Conservation (phyloP, 2,888 invertebrate species). For the Seladonia tumulorum region DNA sequence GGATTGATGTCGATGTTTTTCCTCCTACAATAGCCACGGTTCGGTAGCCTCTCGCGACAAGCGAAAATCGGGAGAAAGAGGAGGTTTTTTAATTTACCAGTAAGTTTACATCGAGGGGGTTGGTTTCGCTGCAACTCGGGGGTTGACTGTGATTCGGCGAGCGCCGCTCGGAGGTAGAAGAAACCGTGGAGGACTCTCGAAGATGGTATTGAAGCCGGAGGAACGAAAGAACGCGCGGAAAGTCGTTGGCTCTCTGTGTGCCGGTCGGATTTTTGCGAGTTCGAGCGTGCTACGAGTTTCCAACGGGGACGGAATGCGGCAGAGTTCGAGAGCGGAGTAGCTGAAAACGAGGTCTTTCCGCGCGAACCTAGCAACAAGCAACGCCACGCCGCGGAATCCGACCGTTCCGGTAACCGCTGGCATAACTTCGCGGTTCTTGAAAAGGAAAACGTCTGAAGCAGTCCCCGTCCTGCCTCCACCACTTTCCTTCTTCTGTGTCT, state of each 20-base stretch:
- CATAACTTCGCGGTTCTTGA: conserved; percentile 55
- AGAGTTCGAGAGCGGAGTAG: conserved; percentile 31
- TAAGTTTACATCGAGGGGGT: conserved; percentile 8
- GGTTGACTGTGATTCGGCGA: background rate
- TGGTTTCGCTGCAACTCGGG: background rate
- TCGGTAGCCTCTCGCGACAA: background rate
- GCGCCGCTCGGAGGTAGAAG: conserved; percentile 20
- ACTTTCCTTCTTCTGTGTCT: conserved; percentile 19
- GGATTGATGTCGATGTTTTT: background rate
- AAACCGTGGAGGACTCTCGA: conserved; percentile 48
- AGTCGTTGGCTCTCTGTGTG: conserved; percentile 31
- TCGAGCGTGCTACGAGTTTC: conserved; percentile 50
- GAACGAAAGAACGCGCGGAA: conserved; percentile 41
- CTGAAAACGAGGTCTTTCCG: conserved; percentile 54
- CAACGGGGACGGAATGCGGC: conserved; percentile 23
- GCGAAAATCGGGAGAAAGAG: background rate
- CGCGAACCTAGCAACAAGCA: conserved; percentile 43
- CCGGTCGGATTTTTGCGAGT: conserved; percentile 55
- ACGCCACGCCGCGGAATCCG: conserved; percentile 11
- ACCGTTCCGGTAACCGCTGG: conserved; percentile 48
- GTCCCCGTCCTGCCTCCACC: conserved; percentile 7
- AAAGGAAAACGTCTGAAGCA: conserved; percentile 58
- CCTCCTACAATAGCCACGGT: background rate
- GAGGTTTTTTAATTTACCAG: background rate
- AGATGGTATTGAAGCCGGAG: conserved; percentile 36